A percentile compares a stretch with the other conserved stretches of the same genome.
phyloP scores from a whole-genome alignment of 2,888 invertebrate species.

The Steromphala cineraria region DNA sequence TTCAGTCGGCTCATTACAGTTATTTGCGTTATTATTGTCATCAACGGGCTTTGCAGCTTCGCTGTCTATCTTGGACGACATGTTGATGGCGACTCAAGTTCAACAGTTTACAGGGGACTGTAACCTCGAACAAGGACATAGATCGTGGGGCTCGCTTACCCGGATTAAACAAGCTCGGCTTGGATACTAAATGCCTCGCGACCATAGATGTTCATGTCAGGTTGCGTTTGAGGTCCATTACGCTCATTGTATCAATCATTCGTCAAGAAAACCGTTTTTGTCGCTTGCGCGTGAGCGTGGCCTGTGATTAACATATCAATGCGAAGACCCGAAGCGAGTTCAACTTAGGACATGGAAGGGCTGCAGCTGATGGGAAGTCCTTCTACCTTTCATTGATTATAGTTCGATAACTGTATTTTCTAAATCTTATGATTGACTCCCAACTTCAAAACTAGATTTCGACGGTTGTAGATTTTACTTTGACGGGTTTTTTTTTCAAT shows the following conservation, averaged over 20 bases:
- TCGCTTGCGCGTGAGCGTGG: background rate
- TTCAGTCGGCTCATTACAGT: background rate
- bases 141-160: background rate
- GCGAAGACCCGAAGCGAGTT: background rate
- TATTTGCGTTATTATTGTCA: background rate
- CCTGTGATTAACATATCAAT: background rate
- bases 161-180: background rate
- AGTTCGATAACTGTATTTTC: no score
- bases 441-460: no score
- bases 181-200: background rate
- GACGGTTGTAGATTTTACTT: no score
- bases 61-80: slow-evolving; percentile 1
- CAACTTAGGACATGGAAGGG: no score
- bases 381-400: no score
- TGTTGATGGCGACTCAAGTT: background rate
- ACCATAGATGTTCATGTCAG: slow-evolving; percentile 6
- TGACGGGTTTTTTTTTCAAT: no score
- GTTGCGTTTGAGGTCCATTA: background rate
- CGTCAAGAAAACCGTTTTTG: background rate
- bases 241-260: background rate
- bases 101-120: background rate
- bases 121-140: background rate
- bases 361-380: no score
- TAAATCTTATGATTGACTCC: no score
- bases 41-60: background rate